A percentile compares a stretch with the other conserved stretches of the same genome.
These are phyloP conservation scores for Lateolabrax maculatus DNA, from an alignment of 2,797 vertebrate species.

Conservation along the genomic window DNA sequence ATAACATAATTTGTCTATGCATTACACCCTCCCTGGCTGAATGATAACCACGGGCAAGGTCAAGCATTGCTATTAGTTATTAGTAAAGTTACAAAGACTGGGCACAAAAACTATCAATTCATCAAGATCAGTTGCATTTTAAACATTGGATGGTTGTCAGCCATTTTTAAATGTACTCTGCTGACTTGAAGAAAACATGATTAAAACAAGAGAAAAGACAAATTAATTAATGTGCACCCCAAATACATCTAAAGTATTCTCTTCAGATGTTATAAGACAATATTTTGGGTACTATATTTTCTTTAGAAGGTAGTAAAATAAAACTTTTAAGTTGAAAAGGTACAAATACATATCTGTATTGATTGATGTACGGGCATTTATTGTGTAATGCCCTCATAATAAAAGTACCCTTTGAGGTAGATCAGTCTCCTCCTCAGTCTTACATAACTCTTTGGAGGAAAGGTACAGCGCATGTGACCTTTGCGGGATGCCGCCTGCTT, in stretches of 20 bases:
- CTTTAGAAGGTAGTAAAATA: slow-evolving; percentile 26
- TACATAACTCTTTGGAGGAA: neutral
- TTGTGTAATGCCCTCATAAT: slow-evolving; percentile 12
- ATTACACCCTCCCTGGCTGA: neutral
- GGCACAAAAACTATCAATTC: neutral
- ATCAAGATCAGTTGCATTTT: neutral
- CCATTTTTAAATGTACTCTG: neutral
- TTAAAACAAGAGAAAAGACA: neutral
- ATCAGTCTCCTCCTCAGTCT: slow-evolving; percentile 37
- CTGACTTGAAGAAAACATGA: neutral
- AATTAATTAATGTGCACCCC: neutral
- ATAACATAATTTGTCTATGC: neutral
- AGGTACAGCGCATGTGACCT: slow-evolving; percentile 17
- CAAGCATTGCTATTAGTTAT: neutral
- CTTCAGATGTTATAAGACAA: neutral
- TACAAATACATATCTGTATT: slow-evolving; percentile 13
- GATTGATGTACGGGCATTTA: neutral
- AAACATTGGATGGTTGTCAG: neutral
- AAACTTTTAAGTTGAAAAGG: slow-evolving; percentile 3
- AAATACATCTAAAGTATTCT: neutral
- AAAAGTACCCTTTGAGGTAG: slow-evolving; percentile 64
- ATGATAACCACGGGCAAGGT: neutral
- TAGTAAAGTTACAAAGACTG: neutral
- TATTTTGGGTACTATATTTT: neutral
- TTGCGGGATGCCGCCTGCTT: neutral